These are phyloP conservation scores for Bombus turneri DNA, from an alignment of 1,140 invertebrate species.

Conservation along the genomic window DNA sequence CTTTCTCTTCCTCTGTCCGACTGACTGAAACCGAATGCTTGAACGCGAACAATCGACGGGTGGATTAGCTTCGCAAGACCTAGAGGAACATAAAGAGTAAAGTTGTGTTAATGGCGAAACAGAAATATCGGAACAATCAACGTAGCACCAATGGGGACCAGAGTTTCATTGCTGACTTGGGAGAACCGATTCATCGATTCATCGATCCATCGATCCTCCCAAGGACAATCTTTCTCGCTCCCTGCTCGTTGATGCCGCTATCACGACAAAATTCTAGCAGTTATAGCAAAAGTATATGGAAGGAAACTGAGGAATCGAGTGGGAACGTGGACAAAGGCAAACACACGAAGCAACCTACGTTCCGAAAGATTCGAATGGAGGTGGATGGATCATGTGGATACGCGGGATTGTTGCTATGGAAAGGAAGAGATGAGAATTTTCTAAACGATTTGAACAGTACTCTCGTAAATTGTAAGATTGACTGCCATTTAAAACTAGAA, in stretches of 20 bases:
- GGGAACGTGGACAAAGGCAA: not conserved
- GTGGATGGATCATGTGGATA: too few relatives aligned
- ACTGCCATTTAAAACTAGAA: not conserved
- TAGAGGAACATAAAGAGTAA: conserved; percentile 60
- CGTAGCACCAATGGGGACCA: too few relatives aligned
- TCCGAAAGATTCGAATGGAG: not conserved
- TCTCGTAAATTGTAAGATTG: not conserved
- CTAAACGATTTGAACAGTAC: not conserved
- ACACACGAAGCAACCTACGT: not conserved
- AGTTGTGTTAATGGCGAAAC: conserved; percentile 40
- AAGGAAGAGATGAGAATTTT: not conserved
- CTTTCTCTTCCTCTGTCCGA: not conserved
- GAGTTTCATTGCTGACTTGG: not conserved
- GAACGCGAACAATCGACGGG: conserved; percentile 45
- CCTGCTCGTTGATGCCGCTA: not conserved
- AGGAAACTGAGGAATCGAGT: not conserved
- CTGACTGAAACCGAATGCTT: not conserved
- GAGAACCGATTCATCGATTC: not conserved
- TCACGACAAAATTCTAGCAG: not conserved
- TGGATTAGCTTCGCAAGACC: conserved; percentile 6
- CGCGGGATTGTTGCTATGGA: not conserved
- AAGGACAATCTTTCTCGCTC: not conserved
- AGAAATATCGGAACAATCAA: not conserved
- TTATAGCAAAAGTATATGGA: not conserved
- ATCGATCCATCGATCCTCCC: not conserved